Base-by-base conservation (phyloP, 1,140 invertebrate genomes). In the Drosophila tsacasi region DNA sequence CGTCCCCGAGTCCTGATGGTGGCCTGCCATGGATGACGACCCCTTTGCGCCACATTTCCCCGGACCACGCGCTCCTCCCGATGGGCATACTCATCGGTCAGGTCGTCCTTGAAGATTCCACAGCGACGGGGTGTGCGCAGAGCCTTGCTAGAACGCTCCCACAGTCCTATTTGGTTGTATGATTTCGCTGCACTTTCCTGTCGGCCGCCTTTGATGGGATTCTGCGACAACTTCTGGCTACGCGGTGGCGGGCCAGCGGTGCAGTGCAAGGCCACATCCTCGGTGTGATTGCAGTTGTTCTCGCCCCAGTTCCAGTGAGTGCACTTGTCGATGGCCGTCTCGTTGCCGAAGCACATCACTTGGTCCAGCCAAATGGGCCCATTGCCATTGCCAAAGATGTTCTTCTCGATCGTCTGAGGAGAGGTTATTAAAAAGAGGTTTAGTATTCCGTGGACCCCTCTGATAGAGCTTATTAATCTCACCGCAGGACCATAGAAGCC, bases 1-100 rank as follows among this genome's bases (percentile, higher is more conserved):
- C 94, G 93, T 17, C 94, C 95, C 57, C 94, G 94, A 2, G 95
- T 93, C 59, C 96, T 92, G 54, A 97, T 93, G 47, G 96, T 96
- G 12, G 96, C 97, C 94, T 97, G 96, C 96, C 97, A 97, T 3
- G 97, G 97, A 91, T 96, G 96, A n/a, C 95, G 94, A 17, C 95
- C 96, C 42, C 93, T 94, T 5, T 93, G 93, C 0, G 95, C 95
- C 15, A 94, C 74, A 19, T 93, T 94, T 13, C 95, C 95, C 52
- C 93, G 84, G 0, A 96, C 93, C 12, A 96, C 94, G 80, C 94
- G 84, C 92, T 95, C 93, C 27, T 95, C 87, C 3, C 94, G 67
- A 64, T 94, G 71, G 61, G 81, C 60, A 46, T 81, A 80, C 68
- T 89, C 72, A 91, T 93, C 83, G 12, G 65, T 30, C 12, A 90